Percentiles rank a stretch among this genome's conserved stretches.
Evolutionary conservation across 2,113 vertebrate species (phyloP).

Genomic region (Callithrix jacchus): DNA sequence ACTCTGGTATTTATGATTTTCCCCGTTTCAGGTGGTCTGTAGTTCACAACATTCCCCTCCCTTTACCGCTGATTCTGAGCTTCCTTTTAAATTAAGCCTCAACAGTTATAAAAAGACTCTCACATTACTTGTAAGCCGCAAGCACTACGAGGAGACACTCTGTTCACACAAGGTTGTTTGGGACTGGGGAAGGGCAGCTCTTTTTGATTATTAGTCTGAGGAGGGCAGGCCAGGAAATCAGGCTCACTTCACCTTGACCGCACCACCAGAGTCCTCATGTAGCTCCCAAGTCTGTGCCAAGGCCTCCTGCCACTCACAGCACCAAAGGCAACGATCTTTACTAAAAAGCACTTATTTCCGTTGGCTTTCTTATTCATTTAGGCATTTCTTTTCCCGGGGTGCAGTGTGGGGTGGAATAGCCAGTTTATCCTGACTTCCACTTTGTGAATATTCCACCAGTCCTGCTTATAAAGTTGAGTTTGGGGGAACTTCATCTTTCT

Average conservation of each 20-base stretch:
- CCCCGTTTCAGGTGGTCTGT: slow-evolving; percentile 76
- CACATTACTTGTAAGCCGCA: slow-evolving; percentile 71
- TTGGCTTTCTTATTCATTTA: slow-evolving; percentile 14
- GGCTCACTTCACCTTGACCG: slow-evolving; percentile 45
- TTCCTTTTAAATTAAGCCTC: slow-evolving; percentile 78
- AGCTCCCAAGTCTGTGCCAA: neutral
- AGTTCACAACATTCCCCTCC: slow-evolving; percentile 79
- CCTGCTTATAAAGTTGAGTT: neutral
- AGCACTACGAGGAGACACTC: slow-evolving; percentile 65
- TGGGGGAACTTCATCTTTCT: slow-evolving; percentile 22
- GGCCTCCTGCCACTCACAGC: neutral
- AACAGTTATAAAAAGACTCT: slow-evolving; percentile 79
- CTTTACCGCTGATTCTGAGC: slow-evolving; percentile 69
- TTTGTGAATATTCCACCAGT: neutral
- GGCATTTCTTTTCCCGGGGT: neutral
- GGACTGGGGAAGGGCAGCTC: slow-evolving; percentile 53
- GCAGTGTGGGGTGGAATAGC: neutral
- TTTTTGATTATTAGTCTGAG: slow-evolving; percentile 64
- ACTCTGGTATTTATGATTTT: slow-evolving; percentile 81
- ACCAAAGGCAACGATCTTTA: neutral
- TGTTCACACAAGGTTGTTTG: slow-evolving; percentile 61
- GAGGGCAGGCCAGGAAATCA: slow-evolving; percentile 40
- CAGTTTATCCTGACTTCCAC: neutral
- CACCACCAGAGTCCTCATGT: slow-evolving; percentile 22
- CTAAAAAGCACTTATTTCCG: slow-evolving; percentile 14